These are phyloP conservation scores for Sebastes melanostomus DNA, from an alignment of 2,797 vertebrate species.

Conservation along the genomic window DNA sequence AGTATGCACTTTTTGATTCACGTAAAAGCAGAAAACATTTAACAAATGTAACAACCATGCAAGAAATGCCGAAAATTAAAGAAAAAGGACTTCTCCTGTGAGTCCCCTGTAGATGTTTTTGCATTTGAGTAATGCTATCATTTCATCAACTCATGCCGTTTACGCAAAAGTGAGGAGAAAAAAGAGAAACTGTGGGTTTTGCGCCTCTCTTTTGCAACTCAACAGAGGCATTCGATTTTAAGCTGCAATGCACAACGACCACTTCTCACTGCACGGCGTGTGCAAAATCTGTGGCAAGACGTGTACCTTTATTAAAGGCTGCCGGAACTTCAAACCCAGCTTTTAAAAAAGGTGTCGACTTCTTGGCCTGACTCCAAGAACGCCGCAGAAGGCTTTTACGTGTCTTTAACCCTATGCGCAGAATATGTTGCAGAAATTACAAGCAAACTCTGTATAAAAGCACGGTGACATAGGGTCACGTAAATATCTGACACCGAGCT, in stretches of 20 bases:
- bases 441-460: not conserved
- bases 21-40: not conserved
- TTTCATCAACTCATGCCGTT: not conserved
- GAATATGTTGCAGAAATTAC: not conserved
- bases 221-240: not conserved
- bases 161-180: not conserved
- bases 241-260: not conserved
- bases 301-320: not conserved
- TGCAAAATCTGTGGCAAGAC: not conserved
- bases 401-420: not conserved
- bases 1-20: not conserved
- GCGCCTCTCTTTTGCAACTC: not conserved
- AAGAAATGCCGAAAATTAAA: no score
- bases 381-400: not conserved
- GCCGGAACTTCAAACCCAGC: not conserved
- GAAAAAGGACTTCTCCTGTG: not conserved
- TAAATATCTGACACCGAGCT: not conserved
- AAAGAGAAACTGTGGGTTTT: not conserved
- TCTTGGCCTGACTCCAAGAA: not conserved
- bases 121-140: not conserved
- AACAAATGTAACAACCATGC: not conserved
- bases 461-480: not conserved
- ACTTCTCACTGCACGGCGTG: not conserved
- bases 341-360: not conserved
- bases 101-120: not conserved